phyloP scores from a whole-genome alignment of 2,888 invertebrate species.

The Patella depressa region DNA sequence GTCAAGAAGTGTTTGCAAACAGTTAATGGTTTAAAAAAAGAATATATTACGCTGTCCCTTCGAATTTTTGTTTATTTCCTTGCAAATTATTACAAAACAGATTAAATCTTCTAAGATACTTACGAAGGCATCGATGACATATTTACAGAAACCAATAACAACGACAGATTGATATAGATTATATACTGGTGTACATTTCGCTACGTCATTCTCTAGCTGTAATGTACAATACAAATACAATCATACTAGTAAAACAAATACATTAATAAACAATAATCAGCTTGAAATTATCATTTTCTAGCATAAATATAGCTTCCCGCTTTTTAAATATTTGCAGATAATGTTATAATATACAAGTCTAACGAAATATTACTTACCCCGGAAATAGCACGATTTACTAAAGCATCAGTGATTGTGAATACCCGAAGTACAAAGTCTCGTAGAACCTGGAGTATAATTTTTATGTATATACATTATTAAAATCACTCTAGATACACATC shows the following conservation, averaged over 20 bases:
- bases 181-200: conserved; percentile 49
- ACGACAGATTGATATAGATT: conserved; percentile 51
- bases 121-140: conserved; percentile 50
- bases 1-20: too few species aligned
- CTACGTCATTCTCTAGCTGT: conserved; percentile 42
- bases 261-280: too few species aligned
- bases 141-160: conserved; percentile 42
- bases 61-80: not conserved
- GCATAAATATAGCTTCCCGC: too few species aligned
- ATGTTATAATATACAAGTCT: too few species aligned
- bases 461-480: too few species aligned
- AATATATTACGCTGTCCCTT: too few species aligned
- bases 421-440: not conserved
- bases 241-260: too few species aligned
- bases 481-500: too few species aligned
- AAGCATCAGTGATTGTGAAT: not conserved
- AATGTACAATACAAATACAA: not conserved
- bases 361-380: not conserved
- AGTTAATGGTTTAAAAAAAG: too few species aligned
- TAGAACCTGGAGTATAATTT: not conserved
- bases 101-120: conserved; percentile 21
- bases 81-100: conserved; percentile 19
- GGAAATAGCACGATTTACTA: not conserved
- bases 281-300: too few species aligned
- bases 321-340: too few species aligned